A percentile compares a stretch with the other conserved stretches of the same genome.
Evolutionary conservation across 2,113 vertebrate genomes (phyloP).

Genomic region (Poeciliopsis turrubarensis): DNA sequence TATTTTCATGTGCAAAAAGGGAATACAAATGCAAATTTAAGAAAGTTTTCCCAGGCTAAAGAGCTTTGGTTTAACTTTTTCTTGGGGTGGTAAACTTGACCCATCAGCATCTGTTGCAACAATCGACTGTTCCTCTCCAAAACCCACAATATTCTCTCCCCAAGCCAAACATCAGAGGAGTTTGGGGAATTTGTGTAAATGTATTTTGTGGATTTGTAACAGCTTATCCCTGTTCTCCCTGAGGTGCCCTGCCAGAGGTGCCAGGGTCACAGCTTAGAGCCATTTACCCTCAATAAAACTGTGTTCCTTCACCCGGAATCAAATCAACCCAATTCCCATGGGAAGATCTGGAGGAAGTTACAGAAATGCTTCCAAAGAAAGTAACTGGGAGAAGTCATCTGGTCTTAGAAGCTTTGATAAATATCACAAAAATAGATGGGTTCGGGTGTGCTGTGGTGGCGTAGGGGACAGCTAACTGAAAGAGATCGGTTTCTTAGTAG

Average conservation of each 20-base stretch:
- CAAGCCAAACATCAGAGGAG: slow-evolving; percentile 31
- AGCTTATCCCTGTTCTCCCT: slow-evolving; percentile 53
- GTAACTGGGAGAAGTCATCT: slow-evolving; percentile 2
- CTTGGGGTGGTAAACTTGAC: background rate
- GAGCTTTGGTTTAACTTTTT: background rate
- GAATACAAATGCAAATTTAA: background rate
- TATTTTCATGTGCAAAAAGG: too few species aligned
- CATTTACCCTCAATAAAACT: slow-evolving; percentile 36
- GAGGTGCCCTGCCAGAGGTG: slow-evolving; percentile 41
- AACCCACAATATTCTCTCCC: slow-evolving; percentile 22
- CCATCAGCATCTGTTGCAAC: slow-evolving; percentile 6
- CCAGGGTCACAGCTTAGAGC: slow-evolving; percentile 44
- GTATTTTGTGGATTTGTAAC: slow-evolving; percentile 63
- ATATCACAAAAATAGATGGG: slow-evolving; percentile 14
- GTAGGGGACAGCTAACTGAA: background rate
- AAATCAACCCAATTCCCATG: slow-evolving; percentile 34
- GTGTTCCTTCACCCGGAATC: slow-evolving; percentile 25
- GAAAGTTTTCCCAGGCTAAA: background rate
- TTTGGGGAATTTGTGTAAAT: slow-evolving; percentile 47
- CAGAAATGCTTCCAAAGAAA: slow-evolving; percentile 27
- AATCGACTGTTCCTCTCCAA: slow-evolving; percentile 12
- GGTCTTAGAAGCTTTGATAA: slow-evolving; percentile 23
- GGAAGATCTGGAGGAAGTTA: slow-evolving; percentile 28
- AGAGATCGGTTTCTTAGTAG: slow-evolving; percentile 19
- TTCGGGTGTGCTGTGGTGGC: too few species aligned